These are phyloP conservation scores for Polyergus mexicanus DNA, from an alignment of 1,140 invertebrate genomes.

Conservation along the genomic window DNA sequence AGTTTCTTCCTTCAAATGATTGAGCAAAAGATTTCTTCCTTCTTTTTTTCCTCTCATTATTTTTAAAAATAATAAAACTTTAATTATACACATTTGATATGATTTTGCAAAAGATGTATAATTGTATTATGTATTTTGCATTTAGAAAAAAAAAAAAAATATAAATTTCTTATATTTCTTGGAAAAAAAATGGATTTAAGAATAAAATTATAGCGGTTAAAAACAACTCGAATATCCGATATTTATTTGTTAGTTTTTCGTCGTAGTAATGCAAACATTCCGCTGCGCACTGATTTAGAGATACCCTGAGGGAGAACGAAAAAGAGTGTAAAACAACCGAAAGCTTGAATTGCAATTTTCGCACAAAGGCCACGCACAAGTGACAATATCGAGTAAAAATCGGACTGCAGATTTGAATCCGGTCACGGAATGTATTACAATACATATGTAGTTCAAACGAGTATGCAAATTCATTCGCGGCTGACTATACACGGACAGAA, in stretches of 20 bases:
- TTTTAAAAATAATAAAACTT: neutral
- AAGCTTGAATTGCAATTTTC: slow-evolving; percentile 57
- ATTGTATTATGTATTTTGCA: neutral
- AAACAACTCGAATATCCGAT: neutral
- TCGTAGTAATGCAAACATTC: slow-evolving; percentile 34
- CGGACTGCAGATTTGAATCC: slow-evolving; percentile 36
- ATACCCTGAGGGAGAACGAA: slow-evolving; percentile 3
- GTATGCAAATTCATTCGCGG: slow-evolving; percentile 49
- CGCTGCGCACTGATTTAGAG: slow-evolving; percentile 46
- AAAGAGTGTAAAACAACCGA: slow-evolving; percentile 50
- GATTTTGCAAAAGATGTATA: neutral
- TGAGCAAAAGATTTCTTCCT: no score
- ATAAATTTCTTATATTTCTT: neutral
- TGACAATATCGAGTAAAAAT: slow-evolving; percentile 60
- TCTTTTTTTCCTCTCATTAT: no score
- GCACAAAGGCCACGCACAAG: slow-evolving; percentile 50
- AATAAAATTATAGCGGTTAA: slow-evolving; percentile 16
- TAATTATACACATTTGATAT: neutral
- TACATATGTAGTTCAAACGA: slow-evolving; percentile 53
- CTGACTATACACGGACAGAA: neutral
- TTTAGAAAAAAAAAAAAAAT: neutral
- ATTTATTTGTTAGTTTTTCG: slow-evolving; percentile 54
- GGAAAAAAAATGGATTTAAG: slow-evolving; percentile 24
- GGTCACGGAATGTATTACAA: slow-evolving; percentile 51
- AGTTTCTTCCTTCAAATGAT: neutral